Base-by-base conservation (phyloP, 2,797 vertebrate genomes). In the Holocentrus rufus region DNA sequence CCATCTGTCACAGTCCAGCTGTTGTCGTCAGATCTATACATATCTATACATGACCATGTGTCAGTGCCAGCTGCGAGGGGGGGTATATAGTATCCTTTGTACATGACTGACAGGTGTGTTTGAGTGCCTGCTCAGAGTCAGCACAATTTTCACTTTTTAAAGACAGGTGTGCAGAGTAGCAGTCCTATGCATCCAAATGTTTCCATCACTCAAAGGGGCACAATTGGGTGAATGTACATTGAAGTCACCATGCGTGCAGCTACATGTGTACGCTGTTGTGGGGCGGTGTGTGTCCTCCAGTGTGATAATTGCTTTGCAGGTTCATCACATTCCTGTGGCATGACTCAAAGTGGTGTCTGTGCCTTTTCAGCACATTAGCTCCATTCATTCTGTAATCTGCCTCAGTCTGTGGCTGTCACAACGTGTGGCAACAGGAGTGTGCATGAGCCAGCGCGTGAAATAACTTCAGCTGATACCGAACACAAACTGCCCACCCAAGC, bases 291-390 rank as follows among this genome's bases (percentile, higher is more conserved):
- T 34, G 65, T 44, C 27, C 11, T 23, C 58, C 59, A 60, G 62
- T 72, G 68, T 58, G 62, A 86, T 65, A 85, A 91, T 90, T 69
- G 77, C 62, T 89, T 82, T 93, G 93, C 90, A 87, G 83, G 76
- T 91, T 94, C 92, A 93, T 93, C 92, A 91, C 93, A 94, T 95
- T 94, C 92, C 90, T 62, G 25, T 66, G 80, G 83, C 67, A 53
- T 93, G 91, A 93, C 85, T 89, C 84, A 84, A 85, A 78, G 85
- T 73, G 73, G 71, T 75, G 88, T 84, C 83, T 85, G 75, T 79
- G 84, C 77, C 64, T 79, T 82, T 90, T 91, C 83, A 88, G 66
- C 82, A 27, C 25, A 27, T 27, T 77, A 86, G 39, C 52, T 82
- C 85, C 76, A 90, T 89, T 92, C 89, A 92, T 56, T 69, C 80